Base-by-base conservation (phyloP, 2,888 invertebrate genomes). In the Nomada ruficornis region DNA sequence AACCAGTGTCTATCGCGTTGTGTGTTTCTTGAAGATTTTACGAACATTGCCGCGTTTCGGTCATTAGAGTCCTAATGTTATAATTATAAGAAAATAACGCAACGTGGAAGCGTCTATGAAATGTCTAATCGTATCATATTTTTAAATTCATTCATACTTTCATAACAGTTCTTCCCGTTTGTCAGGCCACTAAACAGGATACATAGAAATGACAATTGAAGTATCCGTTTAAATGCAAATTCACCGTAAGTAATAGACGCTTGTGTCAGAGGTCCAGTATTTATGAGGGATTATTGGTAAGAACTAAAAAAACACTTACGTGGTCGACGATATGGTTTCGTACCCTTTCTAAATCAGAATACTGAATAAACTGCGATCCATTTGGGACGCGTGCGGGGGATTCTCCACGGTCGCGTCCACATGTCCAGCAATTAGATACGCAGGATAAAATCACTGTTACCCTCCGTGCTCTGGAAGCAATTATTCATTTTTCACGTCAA, bases 271-370 rank as follows among this genome's bases (percentile, higher is more conserved):
- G 20, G 42, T 70, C 57, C 20, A 29, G 26, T 57, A 62, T 82
- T 81, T 76, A 76, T 68, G 52, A 54, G 55, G 47, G 70, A 77
- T 80, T 87, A 86, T 87, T 85, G 88, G 88, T 90, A 90, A 89
- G 88, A 87, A 86, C 87, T 92, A 88, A 89, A 92, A 92, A 89
- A 91, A 92, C 91, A 91, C 89, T 88, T 81, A 83, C 88, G 88
- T 89, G 92, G 87, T 90, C 87, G 88, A 65, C 9, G 85, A 87
- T 75, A 77, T 74, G 88, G 87, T 86, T 83, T 86, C 79, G 82
- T 87, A 91, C 91, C 91, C 91, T 89, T 91, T 91, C 81, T 75
- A 81, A 82, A 84, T 80, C 69, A 55, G 80, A 71, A 78, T 86
- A 85, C 82, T 85, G 85, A 88, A 91, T 88, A 82, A 84, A 89